phyloP scores from a whole-genome alignment of 1,140 invertebrate species.

The Leptopilina boulardi region DNA sequence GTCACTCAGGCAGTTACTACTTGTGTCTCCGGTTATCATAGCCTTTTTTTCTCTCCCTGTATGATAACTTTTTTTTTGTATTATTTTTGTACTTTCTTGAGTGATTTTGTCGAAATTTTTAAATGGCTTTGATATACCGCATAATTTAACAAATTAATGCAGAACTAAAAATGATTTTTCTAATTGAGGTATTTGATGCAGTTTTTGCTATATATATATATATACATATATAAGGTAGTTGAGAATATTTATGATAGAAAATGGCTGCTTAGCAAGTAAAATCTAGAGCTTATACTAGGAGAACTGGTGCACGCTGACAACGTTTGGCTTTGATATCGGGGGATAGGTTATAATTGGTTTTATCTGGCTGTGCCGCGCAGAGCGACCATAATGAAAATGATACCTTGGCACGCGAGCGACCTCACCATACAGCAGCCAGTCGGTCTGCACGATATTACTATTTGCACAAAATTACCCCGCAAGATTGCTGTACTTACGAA shows the following conservation, averaged over 20 bases:
- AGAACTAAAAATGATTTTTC: not conserved
- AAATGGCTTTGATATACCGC: too few relatives aligned
- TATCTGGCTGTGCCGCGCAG: conserved; percentile 42
- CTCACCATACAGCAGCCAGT: conserved; percentile 15
- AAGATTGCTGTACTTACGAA: conserved; percentile 48
- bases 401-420: conserved; percentile 41
- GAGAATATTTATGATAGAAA: conserved; percentile 24
- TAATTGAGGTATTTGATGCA: not conserved
- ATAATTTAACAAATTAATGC: not conserved
- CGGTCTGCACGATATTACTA: conserved; percentile 44
- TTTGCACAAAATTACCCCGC: conserved; percentile 50
- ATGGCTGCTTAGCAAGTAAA: conserved; percentile 25
- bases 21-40: too few relatives aligned
- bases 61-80: too few relatives aligned
- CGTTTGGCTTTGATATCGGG: conserved; percentile 39
- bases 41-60: too few relatives aligned
- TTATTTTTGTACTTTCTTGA: too few relatives aligned
- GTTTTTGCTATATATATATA: too few relatives aligned
- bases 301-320: conserved; percentile 26
- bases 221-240: conserved; percentile 17
- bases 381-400: conserved; percentile 45
- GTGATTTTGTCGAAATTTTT: too few relatives aligned
- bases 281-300: not conserved
- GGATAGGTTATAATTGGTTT: conserved; percentile 51
- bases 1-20: too few relatives aligned